Percentiles rank a stretch among this genome's conserved stretches.
Evolutionary conservation across 2,797 vertebrate species (phyloP).

Genomic region (Oryzias dopingdopingensis): DNA sequence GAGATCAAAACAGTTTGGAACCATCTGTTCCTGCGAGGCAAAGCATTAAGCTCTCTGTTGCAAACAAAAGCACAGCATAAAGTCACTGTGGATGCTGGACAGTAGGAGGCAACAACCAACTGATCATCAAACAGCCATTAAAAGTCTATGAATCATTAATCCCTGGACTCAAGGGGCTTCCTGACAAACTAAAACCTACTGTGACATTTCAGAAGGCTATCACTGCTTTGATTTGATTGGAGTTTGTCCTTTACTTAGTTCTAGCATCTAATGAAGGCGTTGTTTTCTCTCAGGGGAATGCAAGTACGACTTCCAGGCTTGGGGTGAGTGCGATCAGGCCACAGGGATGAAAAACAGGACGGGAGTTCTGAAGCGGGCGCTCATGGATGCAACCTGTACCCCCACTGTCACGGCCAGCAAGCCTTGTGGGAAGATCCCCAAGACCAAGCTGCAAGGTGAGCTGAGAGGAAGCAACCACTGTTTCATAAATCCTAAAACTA

Average conservation of each 20-base stretch:
- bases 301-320: conserved; percentile 95
- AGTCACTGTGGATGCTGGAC: conserved; percentile 3
- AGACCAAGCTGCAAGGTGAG: conserved; percentile 93
- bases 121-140: conserved; percentile 45
- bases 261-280: conserved; percentile 33
- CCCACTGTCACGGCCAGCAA: conserved; percentile 90
- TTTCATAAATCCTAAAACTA: conserved; percentile 3
- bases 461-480: conserved; percentile 13
- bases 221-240: no score
- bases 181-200: no score
- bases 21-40: conserved; percentile 29
- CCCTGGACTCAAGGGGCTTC: conserved; percentile 1
- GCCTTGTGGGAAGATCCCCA: conserved; percentile 91
- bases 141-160: conserved; percentile 27
- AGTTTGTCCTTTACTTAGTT: conserved; percentile 14
- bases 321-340: conserved; percentile 92
- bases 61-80: conserved; percentile 11
- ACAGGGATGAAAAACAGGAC: conserved; percentile 91
- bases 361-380: conserved; percentile 88
- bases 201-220: no score
- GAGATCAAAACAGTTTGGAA: conserved; percentile 21
- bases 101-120: conserved; percentile 15
- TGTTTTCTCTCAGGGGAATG: conserved; percentile 83
- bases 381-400: conserved; percentile 90
- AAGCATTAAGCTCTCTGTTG: conserved; percentile 9